Base-by-base conservation (phyloP, 2,888 invertebrate genomes). In the Leucophenga montana region DNA sequence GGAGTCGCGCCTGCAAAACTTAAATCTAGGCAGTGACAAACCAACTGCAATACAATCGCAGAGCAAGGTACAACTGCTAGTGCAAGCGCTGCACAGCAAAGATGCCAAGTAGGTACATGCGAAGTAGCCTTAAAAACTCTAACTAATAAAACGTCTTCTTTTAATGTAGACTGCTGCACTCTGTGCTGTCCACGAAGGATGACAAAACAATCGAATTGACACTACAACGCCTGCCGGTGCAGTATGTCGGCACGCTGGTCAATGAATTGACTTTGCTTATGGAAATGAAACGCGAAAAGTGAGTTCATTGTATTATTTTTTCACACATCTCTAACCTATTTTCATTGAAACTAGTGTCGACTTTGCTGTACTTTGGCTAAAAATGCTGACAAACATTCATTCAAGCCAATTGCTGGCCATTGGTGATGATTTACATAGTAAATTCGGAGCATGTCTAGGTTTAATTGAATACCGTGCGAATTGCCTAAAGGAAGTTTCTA, bases 81-180 rank as follows among this genome's bases (percentile, higher is more conserved):
- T 95, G 68, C 97, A 95, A 87, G 97, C 95, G 0, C 88, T 98
- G 44, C 95, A 95, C 80, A 97, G 97, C 82, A 94, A 94, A 82
- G 96, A 98, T 85, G 91, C 91, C 73, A 90, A 88, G 92, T 92
- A 75, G 81, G 88, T 39, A 1, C 1, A 39, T 39, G 8, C 39
- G 8, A 39, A 11, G 8, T 39, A 11, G 9, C 8, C 8, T 39
- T 6, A 6, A 16, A 16, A 13, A 22, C 18, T 11, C 9, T 33
- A 14, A 39, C 20, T 14, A 18, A 13, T 27, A 8, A n/a, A 6
- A 8, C 16, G 14, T 50, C 11, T 4, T 16, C 4, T 16, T 18
- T 18, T 18, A 4, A n/a, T 13, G 5, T 85, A 92, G 92, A 56
- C 92, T 97, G 79, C 89, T 97, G 39, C 90, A 92, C 75, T 92